Percentiles rank a stretch among this genome's conserved stretches.
Conservation (phyloP, 2,888 invertebrate genomes). For the Hipparchia sbordonii region DNA sequence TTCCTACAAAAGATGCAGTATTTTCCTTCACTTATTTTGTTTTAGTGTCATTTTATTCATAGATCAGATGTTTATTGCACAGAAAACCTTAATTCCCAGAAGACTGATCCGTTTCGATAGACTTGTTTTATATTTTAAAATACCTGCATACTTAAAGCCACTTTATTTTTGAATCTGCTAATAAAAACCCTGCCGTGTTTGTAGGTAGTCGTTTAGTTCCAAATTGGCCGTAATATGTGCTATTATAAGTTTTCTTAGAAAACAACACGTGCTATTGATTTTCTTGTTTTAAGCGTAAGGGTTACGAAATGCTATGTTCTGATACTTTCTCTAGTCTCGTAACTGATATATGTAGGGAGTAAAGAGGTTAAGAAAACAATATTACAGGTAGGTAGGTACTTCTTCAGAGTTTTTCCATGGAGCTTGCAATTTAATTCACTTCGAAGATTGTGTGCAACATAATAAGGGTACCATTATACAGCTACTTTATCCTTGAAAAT, state of each 20-base stretch:
- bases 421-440: neutral
- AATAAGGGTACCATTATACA: neutral
- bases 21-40: neutral
- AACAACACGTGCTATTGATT: conserved; percentile 45
- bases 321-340: conserved; percentile 73
- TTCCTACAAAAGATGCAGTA: neutral
- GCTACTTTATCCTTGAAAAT: conserved; percentile 10
- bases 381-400: conserved; percentile 41
- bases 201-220: neutral
- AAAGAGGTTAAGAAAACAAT: conserved; percentile 80
- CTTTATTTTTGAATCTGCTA: conserved; percentile 1
- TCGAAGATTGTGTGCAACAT: no score
- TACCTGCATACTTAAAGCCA: neutral
- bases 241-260: conserved; percentile 31
- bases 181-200: conserved; percentile 2
- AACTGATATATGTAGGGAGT: conserved; percentile 63
- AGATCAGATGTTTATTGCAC: conserved; percentile 1
- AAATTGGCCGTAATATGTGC: conserved; percentile 14
- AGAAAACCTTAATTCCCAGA: neutral
- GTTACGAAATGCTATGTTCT: conserved; percentile 68
- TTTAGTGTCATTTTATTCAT: neutral
- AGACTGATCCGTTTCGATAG: neutral
- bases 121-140: neutral
- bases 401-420: conserved; percentile 17
- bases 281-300: conserved; percentile 62